Conservation (phyloP, 2,797 vertebrate genomes). For the Brotula barbata region DNA sequence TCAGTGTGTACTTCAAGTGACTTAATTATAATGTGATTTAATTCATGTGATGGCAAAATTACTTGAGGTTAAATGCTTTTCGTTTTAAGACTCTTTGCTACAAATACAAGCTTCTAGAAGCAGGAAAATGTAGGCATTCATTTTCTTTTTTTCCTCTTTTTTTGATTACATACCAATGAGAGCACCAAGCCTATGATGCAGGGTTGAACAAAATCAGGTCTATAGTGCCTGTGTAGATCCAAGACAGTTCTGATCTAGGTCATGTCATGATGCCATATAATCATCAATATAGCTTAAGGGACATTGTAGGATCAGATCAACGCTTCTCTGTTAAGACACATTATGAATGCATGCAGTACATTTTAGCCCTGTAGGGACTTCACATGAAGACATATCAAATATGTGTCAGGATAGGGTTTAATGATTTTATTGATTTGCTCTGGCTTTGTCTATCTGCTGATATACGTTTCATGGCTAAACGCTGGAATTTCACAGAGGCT, state of each 20-base stretch:
- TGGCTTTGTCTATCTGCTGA: constrained; percentile 28
- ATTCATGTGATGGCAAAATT: too few relatives aligned
- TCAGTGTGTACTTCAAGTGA: constrained; percentile 21
- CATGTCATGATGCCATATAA: constrained; percentile 27
- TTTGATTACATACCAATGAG: constrained; percentile 9
- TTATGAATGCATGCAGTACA: constrained; percentile 30
- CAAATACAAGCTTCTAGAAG: too few relatives aligned
- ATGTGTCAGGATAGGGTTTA: constrained; percentile 31
- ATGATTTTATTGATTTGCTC: constrained; percentile 49
- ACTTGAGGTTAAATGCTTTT: too few relatives aligned
- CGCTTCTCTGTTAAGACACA: constrained; percentile 14
- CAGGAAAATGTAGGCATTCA: constrained; percentile 2
- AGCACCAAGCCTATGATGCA: background rate
- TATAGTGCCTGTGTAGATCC: background rate
- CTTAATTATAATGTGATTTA: constrained; percentile 10
- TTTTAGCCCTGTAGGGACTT: constrained; percentile 29
- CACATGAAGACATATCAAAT: constrained; percentile 39
- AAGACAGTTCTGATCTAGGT: constrained; percentile 13
- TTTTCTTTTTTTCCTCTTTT: constrained; percentile 1
- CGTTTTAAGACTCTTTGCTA: too few relatives aligned
- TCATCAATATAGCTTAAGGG: constrained; percentile 23
- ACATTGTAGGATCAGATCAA: constrained; percentile 23
- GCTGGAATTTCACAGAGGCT: constrained; percentile 21
- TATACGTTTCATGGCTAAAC: constrained; percentile 23
- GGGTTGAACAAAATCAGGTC: constrained; percentile 2